phyloP scores from a whole-genome alignment of 2,888 invertebrate species.

The Drosophila limbata region DNA sequence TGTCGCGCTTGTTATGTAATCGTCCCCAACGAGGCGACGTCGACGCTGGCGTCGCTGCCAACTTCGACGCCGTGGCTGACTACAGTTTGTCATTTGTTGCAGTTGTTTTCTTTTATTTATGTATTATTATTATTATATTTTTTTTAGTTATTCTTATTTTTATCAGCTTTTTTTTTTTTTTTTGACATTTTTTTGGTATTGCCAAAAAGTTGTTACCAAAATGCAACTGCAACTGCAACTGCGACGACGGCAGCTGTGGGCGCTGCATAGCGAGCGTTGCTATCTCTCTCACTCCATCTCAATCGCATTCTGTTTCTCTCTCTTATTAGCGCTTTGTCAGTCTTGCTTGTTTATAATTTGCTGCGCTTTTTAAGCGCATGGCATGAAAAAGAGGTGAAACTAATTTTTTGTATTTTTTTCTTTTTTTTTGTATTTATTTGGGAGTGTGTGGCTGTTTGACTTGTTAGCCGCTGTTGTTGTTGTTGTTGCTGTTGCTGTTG shows the following conservation, averaged over 20 bases:
- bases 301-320: slow-evolving; percentile 2
- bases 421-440: slow-evolving; percentile 29
- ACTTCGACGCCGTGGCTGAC: slow-evolving; percentile 21
- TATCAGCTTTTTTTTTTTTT: no score
- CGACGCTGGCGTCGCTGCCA: slow-evolving; percentile 21
- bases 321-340: slow-evolving; percentile 23
- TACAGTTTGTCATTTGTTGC: slow-evolving; percentile 57
- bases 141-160: slow-evolving; percentile 19
- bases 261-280: slow-evolving; percentile 47
- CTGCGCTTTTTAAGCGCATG: slow-evolving; percentile 75
- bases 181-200: slow-evolving; percentile 37
- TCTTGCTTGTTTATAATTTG: slow-evolving; percentile 73
- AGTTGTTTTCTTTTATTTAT: slow-evolving; percentile 60
- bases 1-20: slow-evolving; percentile 67
- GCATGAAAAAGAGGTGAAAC: slow-evolving; percentile 79
- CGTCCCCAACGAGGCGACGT: slow-evolving; percentile 30
- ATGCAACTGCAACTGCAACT: slow-evolving; percentile 35
- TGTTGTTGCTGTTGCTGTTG: slow-evolving; percentile 29
- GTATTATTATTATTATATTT: slow-evolving; percentile 16
- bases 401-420: slow-evolving; percentile 59
- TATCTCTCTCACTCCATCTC: slow-evolving; percentile 11
- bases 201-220: slow-evolving; percentile 25
- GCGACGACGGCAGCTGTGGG: slow-evolving; percentile 55
- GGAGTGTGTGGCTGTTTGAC: slow-evolving; percentile 48
- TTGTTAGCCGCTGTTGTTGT: slow-evolving; percentile 39